phyloP scores from a whole-genome alignment of 2,888 invertebrate species.

The Drosophila kuntzei region DNA sequence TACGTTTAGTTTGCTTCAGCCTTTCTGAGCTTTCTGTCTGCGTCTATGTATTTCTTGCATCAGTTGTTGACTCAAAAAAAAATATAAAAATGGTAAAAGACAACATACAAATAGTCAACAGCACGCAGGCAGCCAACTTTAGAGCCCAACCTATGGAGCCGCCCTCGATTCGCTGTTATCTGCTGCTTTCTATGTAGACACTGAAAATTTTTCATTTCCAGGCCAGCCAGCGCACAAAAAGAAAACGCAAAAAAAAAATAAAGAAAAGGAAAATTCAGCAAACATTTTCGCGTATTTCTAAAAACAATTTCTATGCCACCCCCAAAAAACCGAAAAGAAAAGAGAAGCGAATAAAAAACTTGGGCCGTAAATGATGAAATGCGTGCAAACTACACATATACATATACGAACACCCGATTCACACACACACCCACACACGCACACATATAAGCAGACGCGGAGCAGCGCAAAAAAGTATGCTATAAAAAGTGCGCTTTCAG shows the following conservation, averaged over 20 bases:
- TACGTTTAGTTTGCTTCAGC: constrained; percentile 50
- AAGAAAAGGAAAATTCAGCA: constrained; percentile 61
- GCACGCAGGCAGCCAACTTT: constrained; percentile 52
- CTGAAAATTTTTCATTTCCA: constrained; percentile 78
- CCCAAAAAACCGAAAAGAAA: constrained; percentile 4
- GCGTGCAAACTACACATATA: constrained; percentile 78
- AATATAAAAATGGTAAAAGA: constrained; percentile 49
- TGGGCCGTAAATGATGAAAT: constrained; percentile 75
- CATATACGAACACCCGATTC: constrained; percentile 27
- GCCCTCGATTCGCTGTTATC: constrained; percentile 56
- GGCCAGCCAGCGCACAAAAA: constrained; percentile 46
- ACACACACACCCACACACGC: constrained; percentile 27
- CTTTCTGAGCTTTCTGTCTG: constrained; percentile 35
- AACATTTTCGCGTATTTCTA: constrained; percentile 82
- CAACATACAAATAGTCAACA: constrained; percentile 71
- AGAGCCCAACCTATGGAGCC: background rate
- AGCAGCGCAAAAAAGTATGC: constrained; percentile 57
- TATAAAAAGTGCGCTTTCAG: constrained; percentile 49
- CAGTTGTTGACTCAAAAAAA: constrained; percentile 40
- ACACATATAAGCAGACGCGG: constrained; percentile 10
- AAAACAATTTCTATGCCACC: constrained; percentile 77
- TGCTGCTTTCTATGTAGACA: constrained; percentile 75
- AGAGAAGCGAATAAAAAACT: constrained; percentile 34
- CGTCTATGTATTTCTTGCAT: constrained; percentile 40
- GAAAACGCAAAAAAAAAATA: background rate